A percentile compares a stretch with the other conserved stretches of the same genome.
Conservation (phyloP, 2,113 vertebrate genomes). For the Piliocolobus tephrosceles region DNA sequence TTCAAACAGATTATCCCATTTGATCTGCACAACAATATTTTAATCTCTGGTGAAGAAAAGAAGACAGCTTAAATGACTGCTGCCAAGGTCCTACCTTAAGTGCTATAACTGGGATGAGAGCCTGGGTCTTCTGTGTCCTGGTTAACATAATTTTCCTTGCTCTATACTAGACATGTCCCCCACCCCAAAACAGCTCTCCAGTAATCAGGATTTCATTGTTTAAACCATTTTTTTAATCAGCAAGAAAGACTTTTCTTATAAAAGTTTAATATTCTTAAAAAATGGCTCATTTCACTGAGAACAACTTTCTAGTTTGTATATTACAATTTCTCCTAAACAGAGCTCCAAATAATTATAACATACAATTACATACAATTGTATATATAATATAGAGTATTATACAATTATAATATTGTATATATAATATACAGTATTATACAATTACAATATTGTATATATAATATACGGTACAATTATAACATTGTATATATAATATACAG, state of each 20-base stretch:
- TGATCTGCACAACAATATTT: conserved; percentile 27
- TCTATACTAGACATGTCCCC: not conserved
- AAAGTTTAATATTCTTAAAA: conserved; percentile 23
- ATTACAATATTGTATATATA: too few relatives aligned
- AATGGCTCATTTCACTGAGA: conserved; percentile 31
- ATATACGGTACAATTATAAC: too few relatives aligned
- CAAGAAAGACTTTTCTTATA: not conserved
- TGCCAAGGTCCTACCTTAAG: not conserved
- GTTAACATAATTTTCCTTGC: not conserved
- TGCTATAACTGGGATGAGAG: not conserved
- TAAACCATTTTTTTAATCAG: not conserved
- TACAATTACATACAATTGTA: too few relatives aligned
- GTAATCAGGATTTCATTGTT: not conserved
- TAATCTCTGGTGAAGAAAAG: not conserved
- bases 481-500: too few relatives aligned
- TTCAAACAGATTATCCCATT: not conserved
- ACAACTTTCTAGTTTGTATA: conserved; percentile 6
- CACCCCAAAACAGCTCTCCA: not conserved
- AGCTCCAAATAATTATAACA: not conserved
- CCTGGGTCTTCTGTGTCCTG: not conserved
- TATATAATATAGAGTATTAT: too few relatives aligned
- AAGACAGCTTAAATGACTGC: not conserved
- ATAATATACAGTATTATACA: too few relatives aligned
- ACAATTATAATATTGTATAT: too few relatives aligned
- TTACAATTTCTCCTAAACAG: not conserved